phyloP scores from a whole-genome alignment of 2,888 invertebrate genomes.

The Morpho achilles region DNA sequence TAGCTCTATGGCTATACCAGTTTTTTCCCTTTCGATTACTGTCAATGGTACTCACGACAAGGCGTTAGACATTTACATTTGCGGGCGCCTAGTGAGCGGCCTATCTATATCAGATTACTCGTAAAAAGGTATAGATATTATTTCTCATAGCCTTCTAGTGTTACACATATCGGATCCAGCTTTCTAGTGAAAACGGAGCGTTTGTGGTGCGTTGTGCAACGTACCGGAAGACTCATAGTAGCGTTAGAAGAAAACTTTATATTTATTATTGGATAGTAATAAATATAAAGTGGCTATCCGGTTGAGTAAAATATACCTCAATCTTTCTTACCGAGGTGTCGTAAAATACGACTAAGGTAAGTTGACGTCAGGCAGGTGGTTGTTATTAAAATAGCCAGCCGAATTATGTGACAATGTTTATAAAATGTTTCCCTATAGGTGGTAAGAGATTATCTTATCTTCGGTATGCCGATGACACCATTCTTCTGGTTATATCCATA shows the following conservation, averaged over 20 bases:
- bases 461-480: too few species aligned
- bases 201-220: slow-evolving; percentile 65
- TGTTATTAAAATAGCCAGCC: too few species aligned
- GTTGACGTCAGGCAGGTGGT: too few species aligned
- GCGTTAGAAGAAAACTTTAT: slow-evolving; percentile 17
- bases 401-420: too few species aligned
- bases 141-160: slow-evolving; percentile 52
- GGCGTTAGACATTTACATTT: slow-evolving; percentile 2
- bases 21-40: neutral
- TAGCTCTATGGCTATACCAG: too few species aligned
- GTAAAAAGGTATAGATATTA: slow-evolving; percentile 36
- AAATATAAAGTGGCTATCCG: too few species aligned
- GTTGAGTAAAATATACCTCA: too few species aligned
- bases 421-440: too few species aligned
- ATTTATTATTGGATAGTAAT: neutral
- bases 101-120: slow-evolving; percentile 16
- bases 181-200: slow-evolving; percentile 70
- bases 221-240: slow-evolving; percentile 49
- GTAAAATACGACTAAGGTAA: too few species aligned
- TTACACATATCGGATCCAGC: slow-evolving; percentile 69
- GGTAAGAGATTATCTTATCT: too few species aligned
- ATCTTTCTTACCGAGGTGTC: too few species aligned
- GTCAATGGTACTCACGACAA: neutral
- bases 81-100: slow-evolving; percentile 11
- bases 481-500: too few species aligned